Percentiles rank a stretch among this genome's conserved stretches.
These are phyloP conservation scores for Hoplostethus atlanticus DNA, from an alignment of 2,797 vertebrate species.

Conservation along the genomic window DNA sequence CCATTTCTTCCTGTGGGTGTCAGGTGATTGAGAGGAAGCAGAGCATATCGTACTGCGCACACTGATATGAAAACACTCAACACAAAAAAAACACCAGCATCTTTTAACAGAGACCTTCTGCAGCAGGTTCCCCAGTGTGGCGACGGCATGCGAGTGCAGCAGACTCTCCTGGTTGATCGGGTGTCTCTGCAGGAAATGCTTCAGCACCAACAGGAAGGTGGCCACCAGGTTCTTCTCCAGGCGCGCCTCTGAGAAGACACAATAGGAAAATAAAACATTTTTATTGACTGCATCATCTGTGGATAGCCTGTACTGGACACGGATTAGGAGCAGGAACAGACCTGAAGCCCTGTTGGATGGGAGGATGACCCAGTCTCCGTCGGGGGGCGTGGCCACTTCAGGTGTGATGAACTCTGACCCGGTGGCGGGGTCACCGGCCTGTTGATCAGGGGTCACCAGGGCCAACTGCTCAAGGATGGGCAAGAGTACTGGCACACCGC, in stretches of 20 bases:
- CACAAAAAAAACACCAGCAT: no score
- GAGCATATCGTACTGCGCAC: no score
- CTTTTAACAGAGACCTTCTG: slow-evolving; percentile 87
- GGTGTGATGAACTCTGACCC: slow-evolving; percentile 82
- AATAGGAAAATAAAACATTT: neutral
- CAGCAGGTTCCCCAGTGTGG: slow-evolving; percentile 91
- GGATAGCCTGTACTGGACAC: no score
- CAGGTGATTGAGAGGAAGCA: no score
- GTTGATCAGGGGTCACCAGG: slow-evolving; percentile 82
- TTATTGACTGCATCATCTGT: no score
- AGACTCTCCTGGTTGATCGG: slow-evolving; percentile 95
- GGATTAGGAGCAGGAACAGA: slow-evolving; percentile 53
- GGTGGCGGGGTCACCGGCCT: slow-evolving; percentile 66
- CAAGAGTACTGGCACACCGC: slow-evolving; percentile 92
- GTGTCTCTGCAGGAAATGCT: slow-evolving; percentile 96
- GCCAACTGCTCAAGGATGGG: slow-evolving; percentile 94
- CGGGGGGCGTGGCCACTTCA: slow-evolving; percentile 88
- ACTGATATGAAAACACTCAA: no score
- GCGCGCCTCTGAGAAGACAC: slow-evolving; percentile 88
- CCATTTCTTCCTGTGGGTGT: no score
- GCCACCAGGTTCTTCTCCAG: slow-evolving; percentile 95
- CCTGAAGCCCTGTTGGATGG: slow-evolving; percentile 94
- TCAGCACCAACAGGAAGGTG: slow-evolving; percentile 94
- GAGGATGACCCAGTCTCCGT: slow-evolving; percentile 92
- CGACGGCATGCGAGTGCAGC: slow-evolving; percentile 90